These are phyloP conservation scores for Nycticebus coucang DNA, from an alignment of 2,113 vertebrate genomes.

Conservation along the genomic window DNA sequence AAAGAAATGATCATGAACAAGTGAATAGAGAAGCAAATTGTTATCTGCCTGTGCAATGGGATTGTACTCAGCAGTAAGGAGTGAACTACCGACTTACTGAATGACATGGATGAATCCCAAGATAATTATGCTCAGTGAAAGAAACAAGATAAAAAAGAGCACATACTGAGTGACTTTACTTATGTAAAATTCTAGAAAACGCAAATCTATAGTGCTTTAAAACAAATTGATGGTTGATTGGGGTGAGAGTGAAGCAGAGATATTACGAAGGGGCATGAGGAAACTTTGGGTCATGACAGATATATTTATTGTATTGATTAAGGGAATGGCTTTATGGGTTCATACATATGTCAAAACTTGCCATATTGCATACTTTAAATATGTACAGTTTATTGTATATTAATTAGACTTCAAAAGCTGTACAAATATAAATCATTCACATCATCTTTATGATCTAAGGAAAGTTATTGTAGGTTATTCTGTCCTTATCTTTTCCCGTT, in stretches of 20 bases:
- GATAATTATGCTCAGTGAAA: neutral
- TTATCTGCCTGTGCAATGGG: neutral
- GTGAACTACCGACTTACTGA: neutral
- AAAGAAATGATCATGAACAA: neutral
- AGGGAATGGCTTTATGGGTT: neutral
- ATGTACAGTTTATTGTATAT: neutral
- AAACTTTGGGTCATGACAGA: neutral
- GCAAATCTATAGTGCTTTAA: neutral
- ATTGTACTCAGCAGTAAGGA: neutral
- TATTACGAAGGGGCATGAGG: neutral
- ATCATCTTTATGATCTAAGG: neutral
- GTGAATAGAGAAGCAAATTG: neutral
- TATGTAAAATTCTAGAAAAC: constrained; percentile 22
- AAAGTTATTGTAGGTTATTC: neutral
- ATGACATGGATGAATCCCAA: neutral
- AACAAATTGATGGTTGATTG: neutral
- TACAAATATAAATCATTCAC: neutral
- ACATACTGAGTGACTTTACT: neutral
- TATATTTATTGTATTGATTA: neutral
- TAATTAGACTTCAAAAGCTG: neutral
- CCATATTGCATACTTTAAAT: neutral
- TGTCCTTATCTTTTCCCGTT: neutral
- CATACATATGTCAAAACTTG: neutral
- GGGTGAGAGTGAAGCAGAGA: neutral
- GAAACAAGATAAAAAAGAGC: neutral